phyloP scores from a whole-genome alignment of 2,113 vertebrate species.

The Atractosteus spatula region DNA sequence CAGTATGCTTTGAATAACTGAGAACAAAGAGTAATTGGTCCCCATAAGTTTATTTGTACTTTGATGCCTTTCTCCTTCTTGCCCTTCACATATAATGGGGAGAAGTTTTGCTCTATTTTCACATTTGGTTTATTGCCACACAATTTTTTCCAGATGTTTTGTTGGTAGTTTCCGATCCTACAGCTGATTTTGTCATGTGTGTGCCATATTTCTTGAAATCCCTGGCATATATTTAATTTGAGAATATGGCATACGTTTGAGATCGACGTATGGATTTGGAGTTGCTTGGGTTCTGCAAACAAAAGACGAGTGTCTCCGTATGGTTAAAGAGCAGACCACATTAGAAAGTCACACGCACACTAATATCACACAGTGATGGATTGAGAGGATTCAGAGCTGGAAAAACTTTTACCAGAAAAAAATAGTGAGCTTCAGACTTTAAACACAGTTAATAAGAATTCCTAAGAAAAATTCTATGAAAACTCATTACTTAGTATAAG shows the following conservation, averaged over 20 bases:
- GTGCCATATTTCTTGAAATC: neutral
- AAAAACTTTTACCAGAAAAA: neutral
- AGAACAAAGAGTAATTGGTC: no score
- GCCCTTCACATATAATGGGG: no score
- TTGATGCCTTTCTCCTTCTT: neutral
- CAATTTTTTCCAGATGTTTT: slow-evolving; percentile 27
- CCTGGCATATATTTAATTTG: neutral
- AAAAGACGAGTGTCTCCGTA: slow-evolving; percentile 13
- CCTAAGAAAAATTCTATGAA: no score
- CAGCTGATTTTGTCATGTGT: slow-evolving; percentile 13
- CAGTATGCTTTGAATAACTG: no score
- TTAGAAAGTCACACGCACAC: neutral
- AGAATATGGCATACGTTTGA: neutral
- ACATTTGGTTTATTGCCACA: slow-evolving; percentile 1
- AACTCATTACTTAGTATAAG: no score
- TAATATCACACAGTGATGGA: slow-evolving; percentile 23
- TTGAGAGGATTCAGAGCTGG: neutral
- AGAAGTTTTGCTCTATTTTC: neutral
- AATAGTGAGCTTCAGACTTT: no score
- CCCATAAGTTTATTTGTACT: neutral
- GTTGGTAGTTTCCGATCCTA: slow-evolving; percentile 25
- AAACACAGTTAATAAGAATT: no score
- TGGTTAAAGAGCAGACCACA: slow-evolving; percentile 8
- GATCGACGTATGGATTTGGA: slow-evolving; percentile 21
- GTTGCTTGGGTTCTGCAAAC: slow-evolving; percentile 18